Evolutionary conservation across 2,113 vertebrate genomes (phyloP).

Genomic region (Thymallus thymallus): DNA sequence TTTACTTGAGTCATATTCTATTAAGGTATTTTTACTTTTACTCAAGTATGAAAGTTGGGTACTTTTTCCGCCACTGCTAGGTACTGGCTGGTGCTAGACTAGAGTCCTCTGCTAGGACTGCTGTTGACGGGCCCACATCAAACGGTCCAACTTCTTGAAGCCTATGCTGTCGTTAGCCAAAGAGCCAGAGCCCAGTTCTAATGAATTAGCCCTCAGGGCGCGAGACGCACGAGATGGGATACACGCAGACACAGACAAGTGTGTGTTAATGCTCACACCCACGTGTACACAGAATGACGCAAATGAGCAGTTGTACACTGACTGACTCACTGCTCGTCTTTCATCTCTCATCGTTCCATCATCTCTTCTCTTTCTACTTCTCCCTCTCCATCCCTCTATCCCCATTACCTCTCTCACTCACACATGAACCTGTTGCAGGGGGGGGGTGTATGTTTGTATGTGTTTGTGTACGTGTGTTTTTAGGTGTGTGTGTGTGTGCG

Average conservation of each 20-base stretch:
- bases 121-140: conserved; percentile 55
- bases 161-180: conserved; percentile 55
- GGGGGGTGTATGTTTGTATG: conserved; percentile 5
- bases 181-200: conserved; percentile 45
- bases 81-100: neutral
- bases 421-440: neutral
- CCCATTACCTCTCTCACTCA: neutral
- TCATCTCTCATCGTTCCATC: too few relatives aligned
- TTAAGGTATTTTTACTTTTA: too few relatives aligned
- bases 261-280: conserved; percentile 4
- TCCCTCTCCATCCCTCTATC: neutral
- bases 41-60: too few relatives aligned
- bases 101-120: conserved; percentile 52
- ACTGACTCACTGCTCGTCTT: too few relatives aligned
- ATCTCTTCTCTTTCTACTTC: neutral
- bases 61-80: too few relatives aligned
- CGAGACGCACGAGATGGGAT: neutral
- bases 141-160: conserved; percentile 57
- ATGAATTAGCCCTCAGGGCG: conserved; percentile 44
- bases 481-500: conserved; percentile 6
- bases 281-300: neutral
- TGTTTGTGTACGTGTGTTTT: neutral
- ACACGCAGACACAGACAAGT: conserved; percentile 19
- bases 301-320: neutral
- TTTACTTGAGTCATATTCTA: too few relatives aligned